Evolutionary conservation across 2,888 invertebrate genomes (phyloP), one percentile per base, ranked within the genome.

Genomic region (Glaucopsyche alexis): DNA sequence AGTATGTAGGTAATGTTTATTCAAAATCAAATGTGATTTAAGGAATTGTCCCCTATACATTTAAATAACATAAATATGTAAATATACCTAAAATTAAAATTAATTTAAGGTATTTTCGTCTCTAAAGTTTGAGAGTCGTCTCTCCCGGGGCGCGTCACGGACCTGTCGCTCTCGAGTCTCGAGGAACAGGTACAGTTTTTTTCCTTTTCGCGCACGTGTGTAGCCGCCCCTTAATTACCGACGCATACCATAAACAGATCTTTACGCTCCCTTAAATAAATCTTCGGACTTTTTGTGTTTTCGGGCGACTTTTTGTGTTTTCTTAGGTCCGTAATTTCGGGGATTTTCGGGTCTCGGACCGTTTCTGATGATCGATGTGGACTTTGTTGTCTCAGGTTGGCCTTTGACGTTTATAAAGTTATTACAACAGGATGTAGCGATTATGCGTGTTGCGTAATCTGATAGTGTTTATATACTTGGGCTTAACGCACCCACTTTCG

Each of bases 191-290:
- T 92, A 91, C 86, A 83, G 81, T 84, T 91, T 91, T 92, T 92
- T 91, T 89, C 90, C 89, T 47, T 47, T 91, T 88, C 78, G 81
- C 81, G 87, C 90, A 91, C 93, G 91, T 92, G 90, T 91, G 91
- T 91, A 90, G 82, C 90, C 88, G 87, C 89, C 90, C 92, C 92
- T 92, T 93, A 92, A 93, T 93, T 93, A 93, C 90, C 86, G 86
- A 89, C 92, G 91, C 93, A 93, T 93, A 93, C 93, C 93, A 93
- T 93, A 93, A 93, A 93, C 93, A 93, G 91, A 93, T 92, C 91
- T 93, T 93, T 92, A 92, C 92, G 93, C 91, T 91, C 88, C 92
- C 88, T 93, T 92, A 92, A 92, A 92, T 93, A 93, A 92, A 93
- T 93, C 93, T 91, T 90, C 86, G 85, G 78, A 79, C 78, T 76